phyloP scores from a whole-genome alignment of 2,797 vertebrate species.

The Lates japonicus region DNA sequence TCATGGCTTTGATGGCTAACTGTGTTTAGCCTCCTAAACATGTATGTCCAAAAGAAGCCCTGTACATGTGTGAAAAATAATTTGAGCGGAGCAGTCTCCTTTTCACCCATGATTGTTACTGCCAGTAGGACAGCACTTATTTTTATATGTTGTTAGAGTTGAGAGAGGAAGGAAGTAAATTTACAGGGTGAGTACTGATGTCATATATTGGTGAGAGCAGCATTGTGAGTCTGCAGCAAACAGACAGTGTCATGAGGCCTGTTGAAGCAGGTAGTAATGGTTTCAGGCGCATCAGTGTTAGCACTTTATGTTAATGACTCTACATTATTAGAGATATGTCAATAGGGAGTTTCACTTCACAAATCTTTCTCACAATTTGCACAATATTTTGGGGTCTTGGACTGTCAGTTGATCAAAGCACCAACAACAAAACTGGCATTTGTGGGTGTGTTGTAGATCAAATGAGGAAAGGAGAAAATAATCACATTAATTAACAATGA shows the following conservation, averaged over 20 bases:
- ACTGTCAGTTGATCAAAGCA: too few relatives aligned
- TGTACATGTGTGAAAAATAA: constrained; percentile 1
- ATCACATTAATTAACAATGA: too few relatives aligned
- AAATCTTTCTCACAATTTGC: background rate
- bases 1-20: constrained; percentile 22
- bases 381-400: too few relatives aligned
- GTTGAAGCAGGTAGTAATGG: too few relatives aligned
- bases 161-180: background rate
- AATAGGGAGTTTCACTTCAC: background rate
- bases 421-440: too few relatives aligned
- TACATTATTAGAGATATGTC: background rate
- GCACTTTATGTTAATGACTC: constrained; percentile 1
- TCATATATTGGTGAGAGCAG: too few relatives aligned
- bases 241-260: too few relatives aligned
- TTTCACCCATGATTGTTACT: background rate
- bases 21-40: constrained; percentile 26
- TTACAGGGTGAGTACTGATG: too few relatives aligned
- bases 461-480: too few relatives aligned
- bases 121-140: background rate
- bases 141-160: constrained; percentile 5
- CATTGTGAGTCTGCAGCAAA: too few relatives aligned
- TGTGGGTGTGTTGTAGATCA: too few relatives aligned
- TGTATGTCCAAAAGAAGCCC: background rate
- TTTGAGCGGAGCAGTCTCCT: background rate
- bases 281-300: too few relatives aligned